Evolutionary conservation across 2,888 invertebrate species (phyloP).

Genomic region (Himalopsyche kuldschensis): DNA sequence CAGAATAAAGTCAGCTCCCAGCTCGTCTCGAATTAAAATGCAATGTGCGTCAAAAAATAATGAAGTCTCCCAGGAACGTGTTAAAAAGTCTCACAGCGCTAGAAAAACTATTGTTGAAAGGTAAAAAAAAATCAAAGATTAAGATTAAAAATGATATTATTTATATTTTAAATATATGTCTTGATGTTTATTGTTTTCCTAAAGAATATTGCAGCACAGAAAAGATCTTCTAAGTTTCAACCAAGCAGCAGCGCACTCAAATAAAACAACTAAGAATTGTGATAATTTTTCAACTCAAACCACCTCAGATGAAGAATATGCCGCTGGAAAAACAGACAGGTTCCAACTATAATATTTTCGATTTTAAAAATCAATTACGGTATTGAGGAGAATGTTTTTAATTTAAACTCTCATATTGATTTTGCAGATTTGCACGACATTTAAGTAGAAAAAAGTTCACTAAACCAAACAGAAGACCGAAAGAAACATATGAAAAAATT

Average conservation of each 20-base stretch:
- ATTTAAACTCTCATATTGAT: neutral
- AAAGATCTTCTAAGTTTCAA: neutral
- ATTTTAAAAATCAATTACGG: neutral
- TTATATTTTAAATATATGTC: too few species aligned
- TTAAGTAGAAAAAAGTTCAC: neutral
- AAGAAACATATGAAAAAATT: slow-evolving; percentile 35
- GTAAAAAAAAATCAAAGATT: neutral
- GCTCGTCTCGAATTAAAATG: neutral
- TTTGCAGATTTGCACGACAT: neutral
- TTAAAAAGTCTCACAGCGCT: neutral
- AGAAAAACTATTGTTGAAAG: neutral
- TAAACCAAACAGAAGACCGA: neutral
- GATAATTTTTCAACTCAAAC: neutral
- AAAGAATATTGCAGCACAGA: neutral
- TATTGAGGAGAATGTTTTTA: too few species aligned
- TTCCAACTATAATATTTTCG: neutral
- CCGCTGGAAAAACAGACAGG: neutral
- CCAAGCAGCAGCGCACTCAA: neutral
- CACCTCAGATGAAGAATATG: neutral
- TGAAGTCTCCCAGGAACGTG: neutral
- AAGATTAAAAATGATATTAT: too few species aligned
- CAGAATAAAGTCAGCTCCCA: slow-evolving; percentile 17
- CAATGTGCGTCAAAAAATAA: neutral
- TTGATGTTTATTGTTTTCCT: neutral
- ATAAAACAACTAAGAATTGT: neutral